A percentile compares a stretch with the other conserved stretches of the same genome.
Evolutionary conservation across 2,888 invertebrate species (phyloP).

Genomic region (Tanytarsus gracilentus): DNA sequence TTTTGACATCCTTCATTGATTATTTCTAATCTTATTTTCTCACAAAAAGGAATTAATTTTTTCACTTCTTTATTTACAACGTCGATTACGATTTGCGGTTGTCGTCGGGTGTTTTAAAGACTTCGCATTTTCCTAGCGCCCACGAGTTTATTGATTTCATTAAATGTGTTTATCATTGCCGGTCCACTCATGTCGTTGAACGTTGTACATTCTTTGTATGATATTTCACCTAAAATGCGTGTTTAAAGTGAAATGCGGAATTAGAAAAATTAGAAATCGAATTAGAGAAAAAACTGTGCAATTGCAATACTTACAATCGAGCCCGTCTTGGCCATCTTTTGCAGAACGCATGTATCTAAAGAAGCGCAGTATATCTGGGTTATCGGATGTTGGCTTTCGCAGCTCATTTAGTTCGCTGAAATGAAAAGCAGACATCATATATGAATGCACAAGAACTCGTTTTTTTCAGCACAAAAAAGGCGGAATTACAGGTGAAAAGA

Average conservation of each 20-base stretch:
- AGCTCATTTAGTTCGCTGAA: constrained; percentile 75
- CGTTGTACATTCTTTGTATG: constrained; percentile 57
- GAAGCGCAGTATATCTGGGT: constrained; percentile 77
- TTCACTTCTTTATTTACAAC: no score
- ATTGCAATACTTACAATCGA: constrained; percentile 47
- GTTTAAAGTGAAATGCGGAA: neutral
- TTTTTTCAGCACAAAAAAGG: no score
- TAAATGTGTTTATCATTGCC: constrained; percentile 77
- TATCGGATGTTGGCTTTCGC: constrained; percentile 73
- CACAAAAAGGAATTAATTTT: no score
- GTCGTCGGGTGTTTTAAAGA: no score
- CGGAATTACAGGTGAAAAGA: neutral
- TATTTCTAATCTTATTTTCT: no score
- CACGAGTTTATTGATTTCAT: constrained; percentile 80
- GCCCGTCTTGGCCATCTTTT: constrained; percentile 74
- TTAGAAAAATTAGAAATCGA: neutral
- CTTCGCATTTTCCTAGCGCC: constrained; percentile 69
- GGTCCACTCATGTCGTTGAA: constrained; percentile 59
- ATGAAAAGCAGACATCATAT: constrained; percentile 31
- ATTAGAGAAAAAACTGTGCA: neutral
- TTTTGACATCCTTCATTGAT: no score
- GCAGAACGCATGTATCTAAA: constrained; percentile 88
- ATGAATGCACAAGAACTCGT: neutral
- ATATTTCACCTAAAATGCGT: constrained; percentile 40
- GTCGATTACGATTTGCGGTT: no score